Conservation (phyloP, 2,888 invertebrate species). For the Hoplodrina ambigua region DNA sequence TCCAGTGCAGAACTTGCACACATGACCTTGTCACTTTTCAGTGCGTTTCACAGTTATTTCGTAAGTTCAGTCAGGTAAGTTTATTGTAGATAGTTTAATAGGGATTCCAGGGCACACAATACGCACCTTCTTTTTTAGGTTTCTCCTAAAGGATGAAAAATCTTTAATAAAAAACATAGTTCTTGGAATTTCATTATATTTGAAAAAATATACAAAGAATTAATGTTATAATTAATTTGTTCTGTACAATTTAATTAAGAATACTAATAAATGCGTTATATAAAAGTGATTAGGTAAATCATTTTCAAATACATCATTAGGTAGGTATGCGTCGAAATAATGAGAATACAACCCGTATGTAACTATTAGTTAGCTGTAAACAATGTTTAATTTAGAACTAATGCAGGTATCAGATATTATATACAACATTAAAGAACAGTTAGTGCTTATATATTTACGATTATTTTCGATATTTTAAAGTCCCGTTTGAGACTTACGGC, state of each 20-base stretch:
- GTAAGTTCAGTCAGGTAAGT: no score
- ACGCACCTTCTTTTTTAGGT: neutral
- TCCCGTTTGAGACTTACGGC: constrained; percentile 62
- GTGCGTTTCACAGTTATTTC: no score
- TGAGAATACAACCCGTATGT: constrained; percentile 73
- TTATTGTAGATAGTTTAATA: no score
- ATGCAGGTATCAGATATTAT: constrained; percentile 44
- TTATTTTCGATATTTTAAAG: constrained; percentile 61
- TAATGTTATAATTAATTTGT: constrained; percentile 82
- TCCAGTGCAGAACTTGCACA: no score
- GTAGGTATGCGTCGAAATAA: constrained; percentile 58
- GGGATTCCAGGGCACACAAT: no score
- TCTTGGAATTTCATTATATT: constrained; percentile 84
- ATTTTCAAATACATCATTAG: constrained; percentile 62
- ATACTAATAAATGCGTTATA: constrained; percentile 86
- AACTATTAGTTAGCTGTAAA: constrained; percentile 56
- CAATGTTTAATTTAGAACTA: constrained; percentile 54
- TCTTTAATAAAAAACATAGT: constrained; percentile 20
- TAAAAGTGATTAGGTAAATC: constrained; percentile 64
- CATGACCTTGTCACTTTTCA: no score
- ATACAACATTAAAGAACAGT: constrained; percentile 58
- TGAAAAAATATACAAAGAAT: constrained; percentile 88
- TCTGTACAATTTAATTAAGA: constrained; percentile 84
- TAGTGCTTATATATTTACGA: constrained; percentile 43
- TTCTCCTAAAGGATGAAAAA: neutral